Conservation (phyloP, 2,888 invertebrate species). For the Lasioglossum figueresi region DNA sequence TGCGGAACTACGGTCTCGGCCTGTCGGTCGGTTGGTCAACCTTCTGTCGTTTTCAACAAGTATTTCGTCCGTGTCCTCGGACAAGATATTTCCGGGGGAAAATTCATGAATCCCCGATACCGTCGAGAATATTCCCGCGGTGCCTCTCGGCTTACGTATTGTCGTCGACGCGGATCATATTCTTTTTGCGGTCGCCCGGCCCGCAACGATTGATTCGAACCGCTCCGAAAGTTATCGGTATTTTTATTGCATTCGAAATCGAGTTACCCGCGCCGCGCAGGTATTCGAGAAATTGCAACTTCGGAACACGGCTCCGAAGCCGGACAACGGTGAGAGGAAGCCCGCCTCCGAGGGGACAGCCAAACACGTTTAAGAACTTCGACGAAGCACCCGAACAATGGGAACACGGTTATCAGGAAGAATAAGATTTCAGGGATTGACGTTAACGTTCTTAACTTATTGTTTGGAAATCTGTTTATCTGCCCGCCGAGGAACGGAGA, state of each 20-base stretch:
- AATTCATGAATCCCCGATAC: conserved; percentile 35
- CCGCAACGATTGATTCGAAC: conserved; percentile 23
- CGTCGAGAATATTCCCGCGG: conserved; percentile 16
- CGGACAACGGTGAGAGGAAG: not conserved
- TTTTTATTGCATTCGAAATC: conserved; percentile 31
- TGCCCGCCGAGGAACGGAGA: not conserved
- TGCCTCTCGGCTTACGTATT: not conserved
- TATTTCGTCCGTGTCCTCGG: conserved; percentile 46
- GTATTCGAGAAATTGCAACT: conserved; percentile 2
- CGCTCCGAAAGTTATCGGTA: conserved; percentile 34
- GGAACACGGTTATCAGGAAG: not conserved
- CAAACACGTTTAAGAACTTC: conserved; percentile 11
- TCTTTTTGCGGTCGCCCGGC: conserved; percentile 15
- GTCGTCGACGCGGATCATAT: not conserved
- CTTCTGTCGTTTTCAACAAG: conserved; percentile 65
- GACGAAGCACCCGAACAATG: not conserved
- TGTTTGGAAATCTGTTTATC: conserved; percentile 9
- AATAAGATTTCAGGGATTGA: conserved; percentile 5
- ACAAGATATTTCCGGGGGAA: conserved; percentile 27
- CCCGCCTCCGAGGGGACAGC: not conserved
- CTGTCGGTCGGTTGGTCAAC: conserved; percentile 58
- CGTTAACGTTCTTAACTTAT: not conserved
- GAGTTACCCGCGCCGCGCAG: not conserved
- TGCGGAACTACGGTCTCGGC: conserved; percentile 72
- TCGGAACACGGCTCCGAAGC: not conserved